Base-by-base conservation (phyloP, 2,113 vertebrate species). In the Sialia sialis region DNA sequence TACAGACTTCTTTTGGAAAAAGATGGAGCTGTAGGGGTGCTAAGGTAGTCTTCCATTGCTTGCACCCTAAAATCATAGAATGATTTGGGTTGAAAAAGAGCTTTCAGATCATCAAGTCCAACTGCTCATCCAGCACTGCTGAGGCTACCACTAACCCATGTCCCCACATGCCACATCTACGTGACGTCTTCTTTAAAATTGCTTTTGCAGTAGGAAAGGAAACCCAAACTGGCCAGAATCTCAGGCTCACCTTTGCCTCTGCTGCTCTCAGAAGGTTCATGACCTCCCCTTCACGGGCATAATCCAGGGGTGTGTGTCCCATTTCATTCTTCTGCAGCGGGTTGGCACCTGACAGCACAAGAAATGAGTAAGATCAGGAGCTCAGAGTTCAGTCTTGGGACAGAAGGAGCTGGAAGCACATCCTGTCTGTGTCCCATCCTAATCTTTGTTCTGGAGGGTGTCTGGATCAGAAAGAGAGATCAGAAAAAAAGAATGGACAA, bases 231-330 rank as follows among this genome's bases (percentile, higher is more conserved):
- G 41, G 21, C 43, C 23, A 0, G 39, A 23, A 52, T 32, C 25
- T 55, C 36, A 56, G 32, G 81, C 96, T 97, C 90, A 99, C 99
- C 98, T 99, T 99, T 4, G 92, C 75, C 82, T 99, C 98, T 19
- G 98, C 98, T 2, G 98, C 98, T 84, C 92, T 98, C 95, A 99
- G 96, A 18, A 98, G 96, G n/a, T 96, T 96, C 97, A 97, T 96
- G 76, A 99, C 97, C 62, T 99, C 99, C 44, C 99, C 99, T 51
- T 99, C 99, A 9, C 98, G 98, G 70, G 99, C 98, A 1, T 99
- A 99, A 89, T 98, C 98, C 95, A 98, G 95, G 1, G 99, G 97
- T 2, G 98, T 98, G 93, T 99, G 99, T 78, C 99, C 99, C 98
- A 99, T 98, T 39, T 98, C 98, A 8, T 99, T 99, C 96, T 98